These are phyloP conservation scores for Acronicta leporina DNA, from an alignment of 2,888 invertebrate species.

Conservation along the genomic window DNA sequence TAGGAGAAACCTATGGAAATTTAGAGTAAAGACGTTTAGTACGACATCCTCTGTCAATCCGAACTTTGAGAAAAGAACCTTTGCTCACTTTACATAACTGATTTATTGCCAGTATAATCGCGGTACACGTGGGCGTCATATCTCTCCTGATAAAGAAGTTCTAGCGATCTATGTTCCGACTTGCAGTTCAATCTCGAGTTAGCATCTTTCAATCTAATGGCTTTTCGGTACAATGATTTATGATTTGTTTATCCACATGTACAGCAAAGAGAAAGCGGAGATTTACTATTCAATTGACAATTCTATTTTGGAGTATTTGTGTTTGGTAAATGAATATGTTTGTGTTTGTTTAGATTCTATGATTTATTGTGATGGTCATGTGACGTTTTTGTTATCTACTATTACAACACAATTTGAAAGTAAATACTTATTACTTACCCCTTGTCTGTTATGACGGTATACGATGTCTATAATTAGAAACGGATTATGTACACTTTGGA, in stretches of 20 bases:
- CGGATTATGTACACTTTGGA: not conserved
- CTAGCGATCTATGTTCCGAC: slow-evolving; percentile 59
- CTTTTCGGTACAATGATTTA: slow-evolving; percentile 70
- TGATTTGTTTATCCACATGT: slow-evolving; percentile 70
- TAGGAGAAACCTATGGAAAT: too few species aligned
- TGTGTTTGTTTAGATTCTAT: slow-evolving; percentile 25
- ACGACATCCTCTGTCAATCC: too few species aligned
- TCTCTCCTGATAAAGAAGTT: slow-evolving; percentile 58
- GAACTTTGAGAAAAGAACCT: too few species aligned
- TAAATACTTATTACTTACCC: slow-evolving; percentile 13
- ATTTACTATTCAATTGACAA: slow-evolving; percentile 57
- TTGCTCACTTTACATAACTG: slow-evolving; percentile 35
- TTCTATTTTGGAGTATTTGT: slow-evolving; percentile 57
- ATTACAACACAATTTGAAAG: slow-evolving; percentile 11
- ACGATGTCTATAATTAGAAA: not conserved
- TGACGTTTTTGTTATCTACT: slow-evolving; percentile 21
- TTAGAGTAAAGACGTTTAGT: too few species aligned
- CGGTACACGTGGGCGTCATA: slow-evolving; percentile 65
- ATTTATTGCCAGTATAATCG: slow-evolving; percentile 64
- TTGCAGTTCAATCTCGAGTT: slow-evolving; percentile 66
- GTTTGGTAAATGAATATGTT: slow-evolving; percentile 43
- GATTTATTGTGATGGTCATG: slow-evolving; percentile 24
- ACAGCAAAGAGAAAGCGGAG: slow-evolving; percentile 66
- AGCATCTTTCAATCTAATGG: slow-evolving; percentile 72
- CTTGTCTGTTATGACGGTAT: slow-evolving; percentile 1